These are phyloP conservation scores for Dynastes grantii DNA, from an alignment of 2,888 invertebrate species.

Conservation along the genomic window DNA sequence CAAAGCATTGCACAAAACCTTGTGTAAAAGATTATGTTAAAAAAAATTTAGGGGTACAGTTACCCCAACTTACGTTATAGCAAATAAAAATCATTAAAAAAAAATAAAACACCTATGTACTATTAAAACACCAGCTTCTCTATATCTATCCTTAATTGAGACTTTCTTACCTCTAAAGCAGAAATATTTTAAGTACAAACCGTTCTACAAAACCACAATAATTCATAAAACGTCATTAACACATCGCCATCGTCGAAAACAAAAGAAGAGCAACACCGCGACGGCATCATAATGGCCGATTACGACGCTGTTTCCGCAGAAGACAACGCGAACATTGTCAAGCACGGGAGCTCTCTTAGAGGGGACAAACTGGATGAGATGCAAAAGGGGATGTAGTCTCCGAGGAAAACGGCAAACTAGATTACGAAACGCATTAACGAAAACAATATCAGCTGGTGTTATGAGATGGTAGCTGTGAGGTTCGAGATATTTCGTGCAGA, in stretches of 20 bases:
- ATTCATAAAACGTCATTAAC: conserved; percentile 9
- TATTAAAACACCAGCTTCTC: too few species aligned
- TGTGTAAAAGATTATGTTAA: too few species aligned
- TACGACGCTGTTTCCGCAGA: conserved; percentile 13
- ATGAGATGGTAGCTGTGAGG: not conserved
- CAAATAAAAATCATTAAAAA: too few species aligned
- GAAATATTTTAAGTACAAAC: too few species aligned
- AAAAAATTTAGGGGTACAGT: too few species aligned
- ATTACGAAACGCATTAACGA: conserved; percentile 27
- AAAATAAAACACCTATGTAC: too few species aligned
- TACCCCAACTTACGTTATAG: too few species aligned
- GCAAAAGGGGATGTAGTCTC: not conserved
- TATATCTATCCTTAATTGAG: too few species aligned
- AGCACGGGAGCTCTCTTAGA: too few species aligned
- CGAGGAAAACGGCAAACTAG: conserved; percentile 4
- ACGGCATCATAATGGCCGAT: not conserved
- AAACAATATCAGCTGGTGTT: conserved; percentile 22
- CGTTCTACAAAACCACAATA: not conserved
- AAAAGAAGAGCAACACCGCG: not conserved
- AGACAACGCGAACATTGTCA: not conserved
- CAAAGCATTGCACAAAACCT: too few species aligned
- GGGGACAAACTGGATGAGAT: not conserved
- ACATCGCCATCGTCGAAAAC: not conserved
- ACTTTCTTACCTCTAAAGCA: too few species aligned
- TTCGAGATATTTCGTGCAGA: too few species aligned